Base-by-base conservation (phyloP, 2,113 vertebrate species). In the Odontophorus gujanensis region DNA sequence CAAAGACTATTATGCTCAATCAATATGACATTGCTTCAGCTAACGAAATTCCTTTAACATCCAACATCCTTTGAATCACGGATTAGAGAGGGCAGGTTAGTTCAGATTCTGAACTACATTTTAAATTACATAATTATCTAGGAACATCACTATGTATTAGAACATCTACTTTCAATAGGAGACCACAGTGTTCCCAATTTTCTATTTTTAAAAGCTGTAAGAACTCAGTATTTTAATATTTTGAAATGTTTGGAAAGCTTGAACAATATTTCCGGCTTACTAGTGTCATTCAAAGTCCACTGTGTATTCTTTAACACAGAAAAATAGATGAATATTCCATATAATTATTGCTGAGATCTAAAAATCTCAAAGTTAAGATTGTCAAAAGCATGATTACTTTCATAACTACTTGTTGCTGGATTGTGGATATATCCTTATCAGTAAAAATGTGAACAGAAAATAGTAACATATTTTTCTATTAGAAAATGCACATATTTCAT, bases 31-130 rank as follows among this genome's bases (percentile, higher is more conserved):
- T 88, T 91, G 75, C 82, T 95, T 89, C 81, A 92, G 36, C 55
- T 85, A 96, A 92, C 53, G 7, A 96, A 93, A 92, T 86, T 95
- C 93, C 95, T 93, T 96, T 95, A 96, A 96, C 92, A 89, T 77
- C 55, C 93, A 92, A 71, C 51, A 90, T 78, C 85, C 79, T 86
- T 91, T 95, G 93, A 97, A 95, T 95, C 81, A 77, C 3, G 34
- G 83, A 95, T 63, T 93, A 82, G 51, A 81, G 80, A 95, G 85
- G 79, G 65, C 81, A 90, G 59, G 67, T 94, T 92, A 87, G 45
- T 80, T 92, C 55, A 80, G 50, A 36, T 66, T 88, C 74, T 87
- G 81, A 93, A 62, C 47, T 90, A 92, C 53, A 38, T 89, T 96
- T 90, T 68, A 87, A 95, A 91, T 87, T 81, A 68, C 80, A n/a